Conservation (phyloP, 2,888 invertebrate genomes). For the Melitaea athalia region DNA sequence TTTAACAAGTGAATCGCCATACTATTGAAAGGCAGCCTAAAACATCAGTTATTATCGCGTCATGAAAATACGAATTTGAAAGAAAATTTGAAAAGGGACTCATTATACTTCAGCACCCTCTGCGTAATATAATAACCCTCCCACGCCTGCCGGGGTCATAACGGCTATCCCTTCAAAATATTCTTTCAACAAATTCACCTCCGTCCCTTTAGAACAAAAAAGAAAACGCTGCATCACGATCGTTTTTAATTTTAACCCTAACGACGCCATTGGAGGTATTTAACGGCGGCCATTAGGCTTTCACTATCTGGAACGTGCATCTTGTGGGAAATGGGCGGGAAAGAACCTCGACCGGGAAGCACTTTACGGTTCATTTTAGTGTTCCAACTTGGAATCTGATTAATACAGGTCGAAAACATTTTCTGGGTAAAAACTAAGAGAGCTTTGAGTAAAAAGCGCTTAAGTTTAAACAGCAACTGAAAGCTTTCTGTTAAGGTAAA, state of each 20-base stretch:
- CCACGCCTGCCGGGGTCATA: conserved; percentile 65
- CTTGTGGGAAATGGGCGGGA: conserved; percentile 64
- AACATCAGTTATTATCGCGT: conserved; percentile 51
- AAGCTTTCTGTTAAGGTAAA: background rate
- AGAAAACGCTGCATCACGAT: conserved; percentile 78
- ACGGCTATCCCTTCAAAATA: conserved; percentile 72
- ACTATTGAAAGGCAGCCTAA: conserved; percentile 31
- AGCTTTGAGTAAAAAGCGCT: background rate
- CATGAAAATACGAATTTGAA: conserved; percentile 61
- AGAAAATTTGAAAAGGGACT: conserved; percentile 71
- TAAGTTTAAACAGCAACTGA: background rate
- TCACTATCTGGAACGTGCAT: conserved; percentile 60
- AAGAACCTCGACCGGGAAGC: conserved; percentile 47
- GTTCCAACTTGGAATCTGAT: conserved; percentile 3
- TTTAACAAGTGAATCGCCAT: background rate
- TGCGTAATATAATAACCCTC: conserved; percentile 73
- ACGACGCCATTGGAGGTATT: conserved; percentile 77
- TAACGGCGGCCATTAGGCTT: conserved; percentile 67
- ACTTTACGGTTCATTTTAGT: conserved; percentile 13
- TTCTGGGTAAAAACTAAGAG: background rate
- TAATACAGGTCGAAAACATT: background rate
- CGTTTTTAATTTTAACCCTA: conserved; percentile 80
- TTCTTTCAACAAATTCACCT: conserved; percentile 72
- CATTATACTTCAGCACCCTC: conserved; percentile 69
- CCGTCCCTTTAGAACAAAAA: conserved; percentile 72